Conservation (phyloP, 2,797 vertebrate genomes). For the Vultur gryphus region DNA sequence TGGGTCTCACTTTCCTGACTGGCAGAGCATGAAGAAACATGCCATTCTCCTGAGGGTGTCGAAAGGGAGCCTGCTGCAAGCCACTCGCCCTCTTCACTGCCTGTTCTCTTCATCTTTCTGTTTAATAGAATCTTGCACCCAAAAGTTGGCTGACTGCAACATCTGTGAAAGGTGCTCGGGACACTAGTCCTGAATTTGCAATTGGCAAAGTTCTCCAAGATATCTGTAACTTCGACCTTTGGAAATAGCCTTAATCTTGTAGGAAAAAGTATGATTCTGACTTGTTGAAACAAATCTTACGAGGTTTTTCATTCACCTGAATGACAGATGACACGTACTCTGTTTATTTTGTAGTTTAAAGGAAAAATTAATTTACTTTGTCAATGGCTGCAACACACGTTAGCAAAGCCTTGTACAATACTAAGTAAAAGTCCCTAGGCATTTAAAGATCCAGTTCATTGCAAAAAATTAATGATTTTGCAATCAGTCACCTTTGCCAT, state of each 20-base stretch:
- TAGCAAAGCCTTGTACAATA: neutral
- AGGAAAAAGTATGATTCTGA: neutral
- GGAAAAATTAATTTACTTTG: neutral
- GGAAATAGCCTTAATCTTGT: neutral
- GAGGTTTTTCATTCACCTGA: neutral
- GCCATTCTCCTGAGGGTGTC: constrained; percentile 63
- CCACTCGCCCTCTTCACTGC: constrained; percentile 71
- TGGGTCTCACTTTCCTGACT: constrained; percentile 69
- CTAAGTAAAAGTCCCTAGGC: neutral
- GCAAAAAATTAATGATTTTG: constrained; percentile 50
- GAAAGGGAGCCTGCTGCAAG: constrained; percentile 70
- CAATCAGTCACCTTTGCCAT: constrained; percentile 80
- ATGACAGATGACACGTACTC: neutral
- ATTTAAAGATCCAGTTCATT: neutral
- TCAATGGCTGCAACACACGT: neutral
- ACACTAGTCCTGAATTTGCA: neutral
- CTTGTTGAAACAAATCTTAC: neutral
- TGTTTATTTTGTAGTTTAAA: neutral
- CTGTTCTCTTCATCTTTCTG: constrained; percentile 73
- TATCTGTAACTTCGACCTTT: neutral
- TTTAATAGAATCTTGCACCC: constrained; percentile 77
- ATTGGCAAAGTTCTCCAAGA: neutral
- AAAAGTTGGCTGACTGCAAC: constrained; percentile 75
- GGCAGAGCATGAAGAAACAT: constrained; percentile 81
- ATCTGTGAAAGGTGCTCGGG: neutral